A percentile compares a stretch with the other conserved stretches of the same genome.
phyloP scores from a whole-genome alignment of 2,113 vertebrate genomes.

The Xenus cinereus region DNA sequence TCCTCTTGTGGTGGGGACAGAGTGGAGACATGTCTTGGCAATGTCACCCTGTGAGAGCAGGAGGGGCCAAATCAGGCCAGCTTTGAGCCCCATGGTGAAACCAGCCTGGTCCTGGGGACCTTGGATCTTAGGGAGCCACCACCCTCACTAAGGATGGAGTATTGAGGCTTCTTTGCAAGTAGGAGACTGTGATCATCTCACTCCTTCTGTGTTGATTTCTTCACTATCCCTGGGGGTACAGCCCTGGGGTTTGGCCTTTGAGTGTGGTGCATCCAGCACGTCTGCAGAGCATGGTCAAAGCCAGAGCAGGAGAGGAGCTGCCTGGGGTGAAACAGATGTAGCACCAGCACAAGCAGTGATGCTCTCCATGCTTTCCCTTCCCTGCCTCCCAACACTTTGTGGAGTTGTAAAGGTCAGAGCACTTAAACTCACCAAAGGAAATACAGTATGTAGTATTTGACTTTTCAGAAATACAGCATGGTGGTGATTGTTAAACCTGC shows the following conservation, averaged over 20 bases:
- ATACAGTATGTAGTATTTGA: neutral
- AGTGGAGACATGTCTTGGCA: neutral
- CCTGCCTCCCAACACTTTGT: neutral
- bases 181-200: neutral
- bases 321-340: accelerated
- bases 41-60: neutral
- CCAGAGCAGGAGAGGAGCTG: neutral
- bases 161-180: neutral
- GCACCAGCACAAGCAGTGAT: neutral
- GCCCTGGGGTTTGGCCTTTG: neutral
- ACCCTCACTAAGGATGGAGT: neutral
- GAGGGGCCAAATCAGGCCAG: neutral
- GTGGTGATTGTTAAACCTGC: neutral
- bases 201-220: neutral
- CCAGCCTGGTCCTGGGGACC: neutral
- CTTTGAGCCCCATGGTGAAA: neutral
- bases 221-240: neutral
- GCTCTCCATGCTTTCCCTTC: neutral
- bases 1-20: neutral
- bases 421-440: neutral
- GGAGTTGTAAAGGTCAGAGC: neutral
- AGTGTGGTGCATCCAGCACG: accelerated
- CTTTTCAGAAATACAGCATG: neutral
- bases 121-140: neutral
- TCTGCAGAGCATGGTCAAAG: neutral